Base-by-base conservation (phyloP, 2,113 vertebrate genomes). In the Saimiri boliviensis region DNA sequence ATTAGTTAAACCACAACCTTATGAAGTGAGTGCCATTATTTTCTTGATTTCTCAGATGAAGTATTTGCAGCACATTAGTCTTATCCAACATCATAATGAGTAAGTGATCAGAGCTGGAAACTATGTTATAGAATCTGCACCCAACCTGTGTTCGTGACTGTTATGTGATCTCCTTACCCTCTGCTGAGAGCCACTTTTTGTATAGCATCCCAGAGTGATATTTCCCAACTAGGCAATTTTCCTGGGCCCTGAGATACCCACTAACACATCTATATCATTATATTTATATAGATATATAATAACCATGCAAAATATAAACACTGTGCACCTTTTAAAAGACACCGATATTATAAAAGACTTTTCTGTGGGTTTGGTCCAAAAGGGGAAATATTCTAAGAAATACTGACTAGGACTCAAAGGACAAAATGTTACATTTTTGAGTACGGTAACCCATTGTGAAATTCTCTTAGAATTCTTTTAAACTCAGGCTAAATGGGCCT, bases 221-320 rank as follows among this genome's bases (percentile, higher is more conserved):
- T 95, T 97, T 98, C 93, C 95, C 95, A 95, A 76, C 84, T 93
- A 96, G 93, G 66, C 94, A 97, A 89, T 96, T 96, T 97, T 84
- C 91, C 89, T 97, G 95, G 96, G 86, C 96, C 94, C 95, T 88
- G 80, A 97, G 96, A 97, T 91, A 96, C 94, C 94, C 97, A 95
- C 82, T 79, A 98, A 97, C 88, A 98, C 88, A 93, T 96, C 87
- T 97, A 82, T 95, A 96, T 97, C 85, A 95, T 97, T 98, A 97
- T 93, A 92, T 98, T 94, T 97, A 98, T 96, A 94, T 95, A 96
- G 81, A 94, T 98, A 84, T 89, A 95, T 97, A 97, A 98, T 94
- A 97, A 97, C 73, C 92, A 96, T 95, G 71, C 95, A 98, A 98
- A 98, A 95, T 96, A 95, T 79, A 95, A 93, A 86, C 71, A 82